A percentile compares a stretch with the other conserved stretches of the same genome.
phyloP scores from a whole-genome alignment of 2,797 vertebrate species.

The Anniella stebbinsi region DNA sequence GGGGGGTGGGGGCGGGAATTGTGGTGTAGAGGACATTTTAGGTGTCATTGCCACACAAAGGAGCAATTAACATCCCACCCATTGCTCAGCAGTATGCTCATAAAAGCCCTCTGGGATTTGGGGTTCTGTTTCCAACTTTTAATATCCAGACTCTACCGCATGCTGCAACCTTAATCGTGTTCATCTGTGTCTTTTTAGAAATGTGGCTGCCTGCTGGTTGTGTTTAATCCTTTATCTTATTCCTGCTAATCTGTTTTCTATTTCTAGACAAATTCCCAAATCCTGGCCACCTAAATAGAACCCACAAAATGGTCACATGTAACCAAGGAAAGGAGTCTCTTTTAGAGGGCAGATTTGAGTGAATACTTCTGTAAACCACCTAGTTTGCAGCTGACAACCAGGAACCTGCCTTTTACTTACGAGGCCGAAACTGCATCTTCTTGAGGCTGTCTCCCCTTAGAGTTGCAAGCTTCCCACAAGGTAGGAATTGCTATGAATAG shows the following conservation, averaged over 20 bases:
- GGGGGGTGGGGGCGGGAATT: rapidly evolving
- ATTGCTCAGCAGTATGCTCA: constrained; percentile 27
- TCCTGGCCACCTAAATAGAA: constrained; percentile 69
- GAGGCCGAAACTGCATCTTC: constrained; percentile 44
- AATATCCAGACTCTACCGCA: constrained; percentile 68
- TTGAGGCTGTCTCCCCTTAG: constrained; percentile 41
- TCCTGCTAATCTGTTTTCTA: constrained; percentile 77
- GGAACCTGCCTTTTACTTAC: constrained; percentile 17
- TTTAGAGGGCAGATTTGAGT: not conserved
- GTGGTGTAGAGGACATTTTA: not conserved
- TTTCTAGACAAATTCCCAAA: constrained; percentile 78
- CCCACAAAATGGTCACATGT: constrained; percentile 42
- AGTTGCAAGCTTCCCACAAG: constrained; percentile 52
- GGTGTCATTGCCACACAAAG: constrained; percentile 31
- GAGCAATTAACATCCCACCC: constrained; percentile 39
- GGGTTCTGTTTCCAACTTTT: constrained; percentile 72
- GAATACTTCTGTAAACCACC: constrained; percentile 27
- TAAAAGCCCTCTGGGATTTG: constrained; percentile 61
- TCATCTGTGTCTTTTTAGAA: constrained; percentile 77
- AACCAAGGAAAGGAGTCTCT: not conserved
- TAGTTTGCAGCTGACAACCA: not conserved
- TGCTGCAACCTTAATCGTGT: constrained; percentile 68
- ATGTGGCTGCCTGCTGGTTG: constrained; percentile 73
- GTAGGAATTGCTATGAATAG: constrained; percentile 63
- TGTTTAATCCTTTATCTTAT: constrained; percentile 80